Conservation (phyloP, 2,797 vertebrate genomes). For the Pantherophis vulpinus region DNA sequence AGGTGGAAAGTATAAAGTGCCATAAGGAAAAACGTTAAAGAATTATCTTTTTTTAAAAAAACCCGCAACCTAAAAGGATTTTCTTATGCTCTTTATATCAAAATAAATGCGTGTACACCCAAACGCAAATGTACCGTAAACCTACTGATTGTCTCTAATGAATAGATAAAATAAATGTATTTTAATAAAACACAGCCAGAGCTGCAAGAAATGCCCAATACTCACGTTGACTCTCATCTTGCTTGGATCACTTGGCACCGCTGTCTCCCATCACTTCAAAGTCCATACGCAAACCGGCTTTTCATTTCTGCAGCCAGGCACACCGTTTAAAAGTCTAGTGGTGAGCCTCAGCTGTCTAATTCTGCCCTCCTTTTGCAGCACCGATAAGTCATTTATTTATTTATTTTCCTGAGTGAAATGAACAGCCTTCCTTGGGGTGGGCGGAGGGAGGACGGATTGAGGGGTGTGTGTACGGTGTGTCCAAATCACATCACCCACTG, state of each 20-base stretch:
- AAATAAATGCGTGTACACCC: not conserved
- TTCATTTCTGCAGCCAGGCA: not conserved
- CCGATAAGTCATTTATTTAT: not conserved
- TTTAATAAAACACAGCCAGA: not conserved
- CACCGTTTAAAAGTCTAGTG: not conserved
- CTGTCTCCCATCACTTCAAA: slow-evolving; percentile 29
- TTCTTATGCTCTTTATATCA: not conserved
- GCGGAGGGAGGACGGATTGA: not conserved
- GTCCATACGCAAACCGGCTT: not conserved
- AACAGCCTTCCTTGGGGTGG: not conserved
- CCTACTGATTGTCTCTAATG: rapidly evolving
- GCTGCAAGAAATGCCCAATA: not conserved
- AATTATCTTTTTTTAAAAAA: not conserved
- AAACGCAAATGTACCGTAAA: rapidly evolving
- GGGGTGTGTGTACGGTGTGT: not conserved
- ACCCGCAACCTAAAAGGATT: not conserved
- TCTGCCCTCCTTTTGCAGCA: not conserved
- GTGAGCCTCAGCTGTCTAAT: not conserved
- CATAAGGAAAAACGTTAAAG: not conserved
- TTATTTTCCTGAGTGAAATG: not conserved
- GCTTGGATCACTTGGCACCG: not conserved
- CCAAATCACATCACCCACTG: not conserved
- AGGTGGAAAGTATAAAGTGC: not conserved
- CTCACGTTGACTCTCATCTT: slow-evolving; percentile 62
- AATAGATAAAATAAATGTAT: not conserved